A percentile compares a stretch with the other conserved stretches of the same genome.
Conservation (phyloP, 2,113 vertebrate species). For the Salminus brasiliensis region DNA sequence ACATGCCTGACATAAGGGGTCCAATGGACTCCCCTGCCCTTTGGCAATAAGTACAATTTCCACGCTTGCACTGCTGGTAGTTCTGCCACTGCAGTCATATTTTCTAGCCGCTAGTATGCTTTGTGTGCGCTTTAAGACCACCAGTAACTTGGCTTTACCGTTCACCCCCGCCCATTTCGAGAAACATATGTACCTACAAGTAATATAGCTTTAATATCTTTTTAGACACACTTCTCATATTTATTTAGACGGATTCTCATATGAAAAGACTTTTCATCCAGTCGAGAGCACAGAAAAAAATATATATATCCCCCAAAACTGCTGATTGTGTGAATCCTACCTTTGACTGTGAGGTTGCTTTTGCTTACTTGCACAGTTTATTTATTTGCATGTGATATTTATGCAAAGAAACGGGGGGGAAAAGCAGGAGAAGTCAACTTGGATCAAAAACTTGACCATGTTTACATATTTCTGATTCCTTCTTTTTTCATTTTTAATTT, state of each 20-base stretch:
- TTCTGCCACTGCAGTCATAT: background rate
- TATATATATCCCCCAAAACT: conserved; percentile 25
- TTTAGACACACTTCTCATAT: background rate
- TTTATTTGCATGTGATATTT: conserved; percentile 51
- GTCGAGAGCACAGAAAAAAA: background rate
- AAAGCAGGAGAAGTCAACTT: conserved; percentile 14
- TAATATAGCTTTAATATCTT: conserved; percentile 15
- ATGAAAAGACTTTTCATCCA: conserved; percentile 26
- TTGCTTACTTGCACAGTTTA: conserved; percentile 51
- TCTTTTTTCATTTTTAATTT: conserved; percentile 47
- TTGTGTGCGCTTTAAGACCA: background rate
- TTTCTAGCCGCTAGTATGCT: background rate
- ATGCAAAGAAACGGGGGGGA: background rate
- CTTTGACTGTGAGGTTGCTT: conserved; percentile 35
- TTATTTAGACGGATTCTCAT: background rate
- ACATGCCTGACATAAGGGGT: too few species aligned
- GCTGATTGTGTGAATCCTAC: conserved; percentile 38
- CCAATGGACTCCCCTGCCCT: too few species aligned
- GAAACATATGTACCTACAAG: background rate
- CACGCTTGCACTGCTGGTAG: background rate
- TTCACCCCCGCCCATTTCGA: background rate
- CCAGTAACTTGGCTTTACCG: background rate
- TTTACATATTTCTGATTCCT: conserved; percentile 38
- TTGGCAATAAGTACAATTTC: background rate
- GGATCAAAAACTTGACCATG: conserved; percentile 18